A percentile compares a stretch with the other conserved stretches of the same genome.
Evolutionary conservation across 2,888 invertebrate genomes (phyloP).

Genomic region (Eledona agricola): DNA sequence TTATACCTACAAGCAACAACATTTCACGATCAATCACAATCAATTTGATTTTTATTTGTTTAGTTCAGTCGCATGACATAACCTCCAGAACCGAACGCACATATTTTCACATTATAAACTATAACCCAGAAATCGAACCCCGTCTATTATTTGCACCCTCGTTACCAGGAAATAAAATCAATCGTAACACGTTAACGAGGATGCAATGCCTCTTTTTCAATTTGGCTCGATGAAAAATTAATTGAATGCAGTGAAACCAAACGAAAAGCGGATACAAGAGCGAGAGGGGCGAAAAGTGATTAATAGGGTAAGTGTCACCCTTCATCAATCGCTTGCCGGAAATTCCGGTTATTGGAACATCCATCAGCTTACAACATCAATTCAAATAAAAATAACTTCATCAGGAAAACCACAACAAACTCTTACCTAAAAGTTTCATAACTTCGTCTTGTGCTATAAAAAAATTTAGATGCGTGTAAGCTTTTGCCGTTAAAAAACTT

Average conservation of each 20-base stretch:
- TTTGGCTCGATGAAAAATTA: not conserved
- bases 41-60: not conserved
- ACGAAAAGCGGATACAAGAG: constrained; percentile 39
- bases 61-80: too few relatives aligned
- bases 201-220: not conserved
- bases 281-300: constrained; percentile 50
- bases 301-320: constrained; percentile 53
- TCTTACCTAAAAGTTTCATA: constrained; percentile 82
- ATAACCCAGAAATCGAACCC: too few relatives aligned
- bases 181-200: too few relatives aligned
- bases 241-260: constrained; percentile 39
- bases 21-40: constrained; percentile 3
- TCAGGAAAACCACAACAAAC: constrained; percentile 10
- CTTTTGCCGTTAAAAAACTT: constrained; percentile 52
- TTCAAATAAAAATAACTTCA: constrained; percentile 16
- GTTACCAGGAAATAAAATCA: too few relatives aligned
- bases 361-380: constrained; percentile 46
- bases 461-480: constrained; percentile 78
- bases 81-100: too few relatives aligned
- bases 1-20: constrained; percentile 69
- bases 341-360: constrained; percentile 49
- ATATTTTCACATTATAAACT: too few relatives aligned
- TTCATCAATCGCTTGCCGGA: constrained; percentile 48
- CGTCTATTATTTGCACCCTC: too few relatives aligned
- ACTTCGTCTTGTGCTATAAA: constrained; percentile 84